Evolutionary conservation across 2,888 invertebrate genomes (phyloP).

Genomic region (Torymus tubicola): DNA sequence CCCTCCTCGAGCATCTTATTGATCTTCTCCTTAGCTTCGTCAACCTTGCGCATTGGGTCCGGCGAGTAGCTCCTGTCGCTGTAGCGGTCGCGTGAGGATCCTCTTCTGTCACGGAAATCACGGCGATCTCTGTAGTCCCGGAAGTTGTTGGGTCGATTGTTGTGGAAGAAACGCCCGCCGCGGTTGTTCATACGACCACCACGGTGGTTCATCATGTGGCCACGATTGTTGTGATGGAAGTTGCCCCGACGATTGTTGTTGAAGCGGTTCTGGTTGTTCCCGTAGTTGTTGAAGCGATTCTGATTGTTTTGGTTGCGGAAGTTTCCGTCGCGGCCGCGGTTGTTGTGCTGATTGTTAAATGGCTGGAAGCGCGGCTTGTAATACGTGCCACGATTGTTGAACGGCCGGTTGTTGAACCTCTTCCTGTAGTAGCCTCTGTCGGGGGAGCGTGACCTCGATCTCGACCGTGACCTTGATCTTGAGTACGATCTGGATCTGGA

Average conservation of each 20-base stretch:
- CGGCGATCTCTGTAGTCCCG: constrained; percentile 76
- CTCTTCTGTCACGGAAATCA: constrained; percentile 81
- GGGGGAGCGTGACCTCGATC: constrained; percentile 79
- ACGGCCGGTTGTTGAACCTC: constrained; percentile 73
- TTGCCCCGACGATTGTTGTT: constrained; percentile 69
- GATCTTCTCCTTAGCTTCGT: constrained; percentile 79
- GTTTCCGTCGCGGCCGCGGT: constrained; percentile 78
- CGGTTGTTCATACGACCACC: constrained; percentile 67
- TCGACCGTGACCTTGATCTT: constrained; percentile 77
- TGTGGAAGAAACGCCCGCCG: constrained; percentile 73
- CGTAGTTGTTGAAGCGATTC: constrained; percentile 69
- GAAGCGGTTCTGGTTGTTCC: constrained; percentile 66
- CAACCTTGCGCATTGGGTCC: constrained; percentile 78
- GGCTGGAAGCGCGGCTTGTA: constrained; percentile 88
- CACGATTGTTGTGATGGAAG: constrained; percentile 65
- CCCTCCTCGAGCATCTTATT: constrained; percentile 79
- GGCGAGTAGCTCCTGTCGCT: constrained; percentile 78
- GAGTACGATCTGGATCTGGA: constrained; percentile 78
- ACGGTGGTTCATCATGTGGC: constrained; percentile 64
- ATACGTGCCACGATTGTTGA: constrained; percentile 85
- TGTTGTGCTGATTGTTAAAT: constrained; percentile 78
- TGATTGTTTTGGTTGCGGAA: constrained; percentile 70
- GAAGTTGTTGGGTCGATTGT: constrained; percentile 76
- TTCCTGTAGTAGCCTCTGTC: constrained; percentile 74
- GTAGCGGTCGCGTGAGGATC: constrained; percentile 75